phyloP scores from a whole-genome alignment of 2,113 vertebrate species.

The Ophiodon elongatus region DNA sequence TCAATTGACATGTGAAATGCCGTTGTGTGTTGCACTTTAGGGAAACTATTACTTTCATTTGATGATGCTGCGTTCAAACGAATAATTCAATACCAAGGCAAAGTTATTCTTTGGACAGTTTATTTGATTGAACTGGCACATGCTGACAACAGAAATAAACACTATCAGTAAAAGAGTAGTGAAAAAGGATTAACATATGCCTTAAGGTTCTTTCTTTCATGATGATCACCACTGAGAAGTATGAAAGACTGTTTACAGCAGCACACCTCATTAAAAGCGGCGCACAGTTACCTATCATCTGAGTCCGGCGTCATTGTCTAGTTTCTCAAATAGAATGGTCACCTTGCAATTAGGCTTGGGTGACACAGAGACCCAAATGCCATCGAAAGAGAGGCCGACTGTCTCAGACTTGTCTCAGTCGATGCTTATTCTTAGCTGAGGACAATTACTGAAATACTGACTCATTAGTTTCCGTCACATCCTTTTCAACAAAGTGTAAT shows the following conservation, averaged over 20 bases:
- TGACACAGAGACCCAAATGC: constrained; percentile 61
- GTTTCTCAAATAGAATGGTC: constrained; percentile 61
- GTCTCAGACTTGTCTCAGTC: constrained; percentile 63
- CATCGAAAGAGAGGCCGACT: constrained; percentile 52
- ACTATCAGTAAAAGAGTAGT: constrained; percentile 4
- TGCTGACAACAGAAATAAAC: constrained; percentile 23
- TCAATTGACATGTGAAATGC: neutral
- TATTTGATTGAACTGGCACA: constrained; percentile 38
- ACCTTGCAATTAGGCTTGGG: constrained; percentile 70
- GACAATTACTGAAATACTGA: constrained; percentile 78
- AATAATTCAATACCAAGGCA: neutral
- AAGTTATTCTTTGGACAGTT: constrained; percentile 35
- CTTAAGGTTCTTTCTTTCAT: constrained; percentile 49
- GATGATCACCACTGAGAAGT: constrained; percentile 47
- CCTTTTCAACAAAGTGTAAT: constrained; percentile 76
- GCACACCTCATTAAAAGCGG: constrained; percentile 63
- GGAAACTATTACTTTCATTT: constrained; percentile 16
- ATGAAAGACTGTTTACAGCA: constrained; percentile 65
- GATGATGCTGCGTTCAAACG: constrained; percentile 24
- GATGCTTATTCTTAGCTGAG: constrained; percentile 67
- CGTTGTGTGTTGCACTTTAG: neutral
- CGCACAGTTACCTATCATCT: constrained; percentile 39
- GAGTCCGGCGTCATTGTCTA: constrained; percentile 37
- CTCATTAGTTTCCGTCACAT: constrained; percentile 77
- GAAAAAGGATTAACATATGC: constrained; percentile 36